Conservation (phyloP, 53 echinoderm and acorn worm species). For the Luidia sarsii region DNA sequence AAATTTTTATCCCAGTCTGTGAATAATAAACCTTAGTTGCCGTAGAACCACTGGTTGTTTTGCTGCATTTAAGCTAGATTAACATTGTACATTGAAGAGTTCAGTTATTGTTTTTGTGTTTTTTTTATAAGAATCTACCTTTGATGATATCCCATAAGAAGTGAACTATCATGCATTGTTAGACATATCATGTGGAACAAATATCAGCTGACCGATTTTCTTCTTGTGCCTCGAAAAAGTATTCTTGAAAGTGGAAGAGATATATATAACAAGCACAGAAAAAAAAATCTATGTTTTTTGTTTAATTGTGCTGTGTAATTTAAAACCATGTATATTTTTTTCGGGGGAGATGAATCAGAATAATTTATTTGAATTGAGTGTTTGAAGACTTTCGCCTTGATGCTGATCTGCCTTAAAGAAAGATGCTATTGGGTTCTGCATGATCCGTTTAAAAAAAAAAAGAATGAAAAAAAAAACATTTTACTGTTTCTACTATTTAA, state of each 20-base stretch:
- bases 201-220: background rate
- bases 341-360: background rate
- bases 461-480: background rate
- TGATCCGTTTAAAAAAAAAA: background rate
- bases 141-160: no score
- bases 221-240: background rate
- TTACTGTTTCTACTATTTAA: background rate
- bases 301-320: background rate
- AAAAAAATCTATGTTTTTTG: slow-evolving; percentile 10
- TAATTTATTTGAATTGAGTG: slow-evolving; percentile 2
- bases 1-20: no score
- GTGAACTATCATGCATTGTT: background rate
- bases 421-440: background rate
- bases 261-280: background rate
- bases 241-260: background rate
- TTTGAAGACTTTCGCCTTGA: background rate
- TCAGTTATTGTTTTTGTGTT: no score
- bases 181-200: background rate
- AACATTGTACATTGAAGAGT: no score
- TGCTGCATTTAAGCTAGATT: no score
- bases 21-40: no score
- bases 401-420: slow-evolving; percentile 10
- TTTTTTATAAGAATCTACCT: no score
- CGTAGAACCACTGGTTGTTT: no score
- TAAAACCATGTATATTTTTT: background rate